These are phyloP conservation scores for Pocillopora verrucosa DNA, from an alignment of 64 coral and sea anemone species.

Conservation along the genomic window DNA sequence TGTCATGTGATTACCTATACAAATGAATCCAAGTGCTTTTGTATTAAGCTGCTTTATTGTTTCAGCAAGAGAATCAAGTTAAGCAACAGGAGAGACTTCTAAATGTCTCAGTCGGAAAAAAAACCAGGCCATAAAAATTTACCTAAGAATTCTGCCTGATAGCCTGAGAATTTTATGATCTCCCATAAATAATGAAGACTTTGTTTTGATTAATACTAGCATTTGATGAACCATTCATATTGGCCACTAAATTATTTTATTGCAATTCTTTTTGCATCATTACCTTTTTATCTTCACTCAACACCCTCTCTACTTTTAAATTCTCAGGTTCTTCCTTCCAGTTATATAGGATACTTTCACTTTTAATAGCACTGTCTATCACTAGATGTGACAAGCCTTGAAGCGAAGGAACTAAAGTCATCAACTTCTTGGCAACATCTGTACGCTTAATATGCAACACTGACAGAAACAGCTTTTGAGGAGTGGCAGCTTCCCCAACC, in stretches of 20 bases:
- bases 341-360: neutral
- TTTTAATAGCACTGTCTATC: neutral
- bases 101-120: too few species aligned
- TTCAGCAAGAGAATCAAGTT: too few species aligned
- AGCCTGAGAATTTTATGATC: too few species aligned
- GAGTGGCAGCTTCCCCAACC: slow-evolving; percentile 40
- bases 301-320: slow-evolving; percentile 6
- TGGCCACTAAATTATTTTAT: neutral
- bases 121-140: too few species aligned
- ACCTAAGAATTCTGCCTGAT: too few species aligned
- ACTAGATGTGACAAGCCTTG: neutral
- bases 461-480: slow-evolving; percentile 29
- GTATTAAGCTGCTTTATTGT: too few species aligned
- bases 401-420: slow-evolving; percentile 29
- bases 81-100: too few species aligned
- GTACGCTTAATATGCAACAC: slow-evolving; percentile 51
- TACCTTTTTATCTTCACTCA: slow-evolving; percentile 25
- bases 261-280: neutral
- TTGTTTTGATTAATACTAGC: neutral
- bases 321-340: slow-evolving; percentile 14
- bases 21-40: too few species aligned
- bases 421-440: slow-evolving; percentile 70
- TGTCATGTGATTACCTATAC: too few species aligned
- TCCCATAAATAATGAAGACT: too few species aligned
- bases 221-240: neutral